Percentiles rank a stretch among this genome's conserved stretches.
Evolutionary conservation across 2,888 invertebrate species (phyloP).

Genomic region (Nineta flava): DNA sequence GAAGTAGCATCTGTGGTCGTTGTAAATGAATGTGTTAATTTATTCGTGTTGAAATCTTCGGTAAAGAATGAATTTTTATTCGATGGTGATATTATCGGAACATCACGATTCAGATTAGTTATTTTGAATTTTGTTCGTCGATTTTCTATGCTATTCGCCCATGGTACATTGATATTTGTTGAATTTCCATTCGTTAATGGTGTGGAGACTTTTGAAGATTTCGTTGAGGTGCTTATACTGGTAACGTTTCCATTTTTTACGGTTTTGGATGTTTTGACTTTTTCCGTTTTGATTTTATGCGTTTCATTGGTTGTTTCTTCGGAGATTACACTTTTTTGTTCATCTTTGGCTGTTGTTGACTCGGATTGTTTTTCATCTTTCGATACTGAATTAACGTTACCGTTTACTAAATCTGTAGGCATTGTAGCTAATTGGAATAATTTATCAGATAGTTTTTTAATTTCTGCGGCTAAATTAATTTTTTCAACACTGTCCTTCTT

Average conservation of each 20-base stretch:
- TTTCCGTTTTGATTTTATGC: too few relatives aligned
- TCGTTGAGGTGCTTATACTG: neutral
- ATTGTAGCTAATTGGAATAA: constrained; percentile 53
- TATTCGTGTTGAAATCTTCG: constrained; percentile 1
- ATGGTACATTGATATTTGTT: too few relatives aligned
- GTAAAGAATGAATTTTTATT: constrained; percentile 5
- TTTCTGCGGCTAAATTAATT: constrained; percentile 65
- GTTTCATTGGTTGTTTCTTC: too few relatives aligned
- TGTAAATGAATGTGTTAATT: too few relatives aligned
- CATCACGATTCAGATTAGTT: constrained; percentile 53
- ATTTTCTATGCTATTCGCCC: constrained; percentile 7
- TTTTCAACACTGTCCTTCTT: constrained; percentile 44
- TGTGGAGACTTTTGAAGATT: neutral
- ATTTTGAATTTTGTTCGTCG: constrained; percentile 46
- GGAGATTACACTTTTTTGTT: too few relatives aligned
- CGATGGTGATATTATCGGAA: constrained; percentile 39
- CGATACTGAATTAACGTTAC: neutral
- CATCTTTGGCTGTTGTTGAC: neutral
- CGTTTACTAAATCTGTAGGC: constrained; percentile 22
- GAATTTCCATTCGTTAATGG: neutral
- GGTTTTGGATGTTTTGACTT: neutral
- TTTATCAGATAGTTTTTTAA: constrained; percentile 67
- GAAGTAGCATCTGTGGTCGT: too few relatives aligned
- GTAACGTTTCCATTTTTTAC: neutral
- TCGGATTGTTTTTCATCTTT: neutral